Evolutionary conservation across 2,797 vertebrate species (phyloP), one percentile per base, ranked within the genome.

Genomic region (Cercopithecus hamlyni): DNA sequence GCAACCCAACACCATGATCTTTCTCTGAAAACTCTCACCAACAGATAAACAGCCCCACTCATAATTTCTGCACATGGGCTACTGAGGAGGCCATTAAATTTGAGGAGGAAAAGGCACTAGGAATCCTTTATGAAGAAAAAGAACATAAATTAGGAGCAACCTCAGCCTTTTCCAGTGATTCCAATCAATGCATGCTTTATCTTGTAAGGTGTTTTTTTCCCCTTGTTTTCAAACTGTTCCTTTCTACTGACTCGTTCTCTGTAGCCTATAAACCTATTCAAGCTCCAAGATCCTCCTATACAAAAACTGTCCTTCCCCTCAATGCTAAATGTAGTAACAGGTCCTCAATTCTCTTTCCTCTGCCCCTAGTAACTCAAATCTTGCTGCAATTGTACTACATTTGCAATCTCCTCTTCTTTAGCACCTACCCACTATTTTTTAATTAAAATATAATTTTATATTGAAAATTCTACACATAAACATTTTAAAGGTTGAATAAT

Each of bases 211-310:
- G 45, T 33, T 80, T 39, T 39, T 45, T 52, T 96, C 55, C 10
- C 57, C 15, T 77, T 90, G 19, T 89, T 95, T 93, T 86, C 67
- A 88, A 89, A 94, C 19, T 85, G 73, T 79, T 79, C 43, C 45
- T 79, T 45, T 72, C 26, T 64, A 45, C 27, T 48, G 20, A 81
- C 50, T 82, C 22, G 43, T 19, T 87, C 55, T 91, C 58, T 70
- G 27, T 33, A 57, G 9, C 14, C 58, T 19, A 67, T 11, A 88
- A 77, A 45, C 12, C 10, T 55, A 76, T 76, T 55, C 22, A 5
- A 52, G 58, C n/a, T 5, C 57, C 27, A 5, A 52, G 67, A 30
- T 5, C 57, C 64, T 85, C 39, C 45, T 45, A 61, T 20, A 64
- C 27, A 55, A 76, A 92, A 90, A 90, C 5, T 1, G 0, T 39